Percentiles rank a stretch among this genome's conserved stretches.
Conservation (phyloP, 2,113 vertebrate species). For the Coreoperca whiteheadi region DNA sequence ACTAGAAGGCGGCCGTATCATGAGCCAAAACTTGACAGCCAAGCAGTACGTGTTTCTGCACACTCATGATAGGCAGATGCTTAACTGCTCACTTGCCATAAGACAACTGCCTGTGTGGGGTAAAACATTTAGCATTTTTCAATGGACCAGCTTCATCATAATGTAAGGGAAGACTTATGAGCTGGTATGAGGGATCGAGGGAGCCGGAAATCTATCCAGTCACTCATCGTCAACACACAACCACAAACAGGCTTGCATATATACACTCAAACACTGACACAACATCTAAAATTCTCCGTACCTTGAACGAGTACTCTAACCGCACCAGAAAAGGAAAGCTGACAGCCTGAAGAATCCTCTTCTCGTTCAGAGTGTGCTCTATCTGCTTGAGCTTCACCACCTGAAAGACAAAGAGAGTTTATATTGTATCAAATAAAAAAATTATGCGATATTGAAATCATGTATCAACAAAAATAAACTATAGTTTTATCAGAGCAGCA, state of each 20-base stretch:
- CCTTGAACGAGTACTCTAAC: slow-evolving; percentile 94
- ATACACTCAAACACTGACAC: not conserved
- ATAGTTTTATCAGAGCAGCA: not conserved
- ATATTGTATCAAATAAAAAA: not conserved
- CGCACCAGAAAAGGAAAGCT: slow-evolving; percentile 93
- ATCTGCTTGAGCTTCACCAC: slow-evolving; percentile 97
- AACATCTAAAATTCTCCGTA: slow-evolving; percentile 46
- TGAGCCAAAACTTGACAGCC: not conserved
- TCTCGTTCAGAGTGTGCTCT: slow-evolving; percentile 94
- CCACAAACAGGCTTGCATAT: not conserved
- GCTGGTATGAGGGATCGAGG: not conserved
- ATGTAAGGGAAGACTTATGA: not conserved
- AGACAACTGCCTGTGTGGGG: not conserved
- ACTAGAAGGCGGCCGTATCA: not conserved
- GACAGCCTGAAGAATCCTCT: slow-evolving; percentile 93
- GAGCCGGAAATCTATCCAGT: not conserved
- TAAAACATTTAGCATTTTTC: not conserved
- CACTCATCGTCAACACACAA: not conserved
- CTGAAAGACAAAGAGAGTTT: slow-evolving; percentile 65
- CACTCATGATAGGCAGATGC: not conserved
- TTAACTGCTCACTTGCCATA: not conserved
- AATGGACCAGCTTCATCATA: not conserved
- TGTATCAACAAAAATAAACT: not conserved
- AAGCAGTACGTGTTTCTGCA: not conserved
- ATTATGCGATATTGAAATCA: not conserved